Evolutionary conservation across 2,113 vertebrate genomes (phyloP), one percentile per base, ranked within the genome.

Genomic region (Brachyhypopomus occidentalis): DNA sequence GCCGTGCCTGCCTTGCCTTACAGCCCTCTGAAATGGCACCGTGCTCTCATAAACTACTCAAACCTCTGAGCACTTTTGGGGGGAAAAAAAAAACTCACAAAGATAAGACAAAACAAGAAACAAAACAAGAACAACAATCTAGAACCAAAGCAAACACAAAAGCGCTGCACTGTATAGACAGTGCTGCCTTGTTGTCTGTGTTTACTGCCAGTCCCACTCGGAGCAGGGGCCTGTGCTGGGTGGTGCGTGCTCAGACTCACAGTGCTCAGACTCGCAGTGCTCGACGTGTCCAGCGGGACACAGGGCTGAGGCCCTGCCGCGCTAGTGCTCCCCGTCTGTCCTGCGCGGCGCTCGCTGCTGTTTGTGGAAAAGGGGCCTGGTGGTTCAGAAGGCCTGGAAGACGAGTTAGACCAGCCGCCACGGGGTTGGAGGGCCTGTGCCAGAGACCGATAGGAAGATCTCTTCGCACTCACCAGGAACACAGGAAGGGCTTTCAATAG

Each of bases 401-500:
- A 14, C 2, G 45, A 1, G 45, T 52, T 52, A 1, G 9, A 11
- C 12, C 1, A 52, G 2, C 5, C 9, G 1, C 45, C 12, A 9
- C 9, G 19, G 60, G 12, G 20, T 25, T 1, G 0, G 34, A n/a
- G 67, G 59, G 41, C 64, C 55, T 55, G 78, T 72, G 22, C 20
- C n/a, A 25, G 20, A 6, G 60, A n/a, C 34, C n/a, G 41, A 73
- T 83, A 73, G 81, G 83, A 80, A 70, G 80, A 83, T 85, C 81
- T 77, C 73, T 85, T 73, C 7, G 25, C 73, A 58, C 81, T 80
- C 64, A 77, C 71, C 75, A 72, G 64, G 38, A 77, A 73, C 77
- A 85, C 81, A 80, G 84, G 84, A 85, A 83, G 69, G 41, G 55
- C 38, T 85, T 83, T 85, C 84, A 85, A 85, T 83, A 85, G 81